Evolutionary conservation across 2,113 vertebrate genomes (phyloP), one percentile per base, ranked within the genome.

Genomic region (Ceuthmochares aereus): DNA sequence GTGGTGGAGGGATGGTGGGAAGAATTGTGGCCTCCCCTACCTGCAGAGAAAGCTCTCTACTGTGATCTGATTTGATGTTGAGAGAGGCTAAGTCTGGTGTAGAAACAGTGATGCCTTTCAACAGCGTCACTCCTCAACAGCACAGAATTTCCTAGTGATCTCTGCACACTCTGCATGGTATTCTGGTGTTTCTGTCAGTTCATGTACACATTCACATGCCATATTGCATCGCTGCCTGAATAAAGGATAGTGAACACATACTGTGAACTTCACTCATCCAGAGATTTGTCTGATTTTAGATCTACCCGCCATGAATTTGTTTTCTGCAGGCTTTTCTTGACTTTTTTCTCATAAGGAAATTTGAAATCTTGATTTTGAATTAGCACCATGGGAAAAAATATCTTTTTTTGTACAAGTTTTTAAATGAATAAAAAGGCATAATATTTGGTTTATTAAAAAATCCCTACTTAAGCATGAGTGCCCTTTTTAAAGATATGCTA

Each of bases 131-230:
- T 94, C 87, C 54, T 94, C 88, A 92, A 34, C 43, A 67, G 47
- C 14, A 60, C 83, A 93, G 79, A 67, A 84, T 93, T 94, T 94
- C 76, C 85, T 74, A 63, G 86, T 69, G 88, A 70, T 90, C 49
- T 60, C 20, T 37, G 36, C 70, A 43, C 2, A 10, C n/a, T 40
- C 37, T 78, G 82, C 42, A 5, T 11, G 42, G 60, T 14, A 14
- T 82, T 95, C 91, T 89, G 87, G 87, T 87, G 66, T 82, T 95
- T 84, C 81, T 94, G 84, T 93, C 95, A 93, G 62, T 32, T 45
- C 54, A 17, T 30, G 37, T 81, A 69, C 80, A 79, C 1, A 1
- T 82, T 89, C 90, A 94, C 42, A 59, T 78, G 76, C 56, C 62
- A 62, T 69, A 81, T 45, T 87, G 47, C 27, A 52, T 58, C 66